Evolutionary conservation across 2,113 vertebrate species (phyloP).

Genomic region (Canis aureus): DNA sequence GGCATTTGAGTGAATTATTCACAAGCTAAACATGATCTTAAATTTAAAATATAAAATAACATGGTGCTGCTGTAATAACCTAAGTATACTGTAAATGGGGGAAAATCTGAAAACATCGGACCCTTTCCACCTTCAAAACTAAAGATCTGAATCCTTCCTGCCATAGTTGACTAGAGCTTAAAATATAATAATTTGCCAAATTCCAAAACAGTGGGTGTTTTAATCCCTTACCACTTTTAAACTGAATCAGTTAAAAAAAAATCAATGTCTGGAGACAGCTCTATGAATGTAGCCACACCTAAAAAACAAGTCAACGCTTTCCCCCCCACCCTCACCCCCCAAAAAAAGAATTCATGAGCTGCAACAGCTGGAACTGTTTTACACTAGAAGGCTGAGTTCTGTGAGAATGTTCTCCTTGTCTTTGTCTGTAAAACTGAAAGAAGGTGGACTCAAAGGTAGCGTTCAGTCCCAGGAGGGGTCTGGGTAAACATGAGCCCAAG

Average conservation of each 20-base stretch:
- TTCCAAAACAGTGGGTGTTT: constrained; percentile 70
- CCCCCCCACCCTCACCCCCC: neutral
- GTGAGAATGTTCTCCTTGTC: constrained; percentile 87
- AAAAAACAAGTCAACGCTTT: constrained; percentile 82
- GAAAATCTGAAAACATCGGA: constrained; percentile 39
- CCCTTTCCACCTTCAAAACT: neutral
- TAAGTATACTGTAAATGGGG: constrained; percentile 58
- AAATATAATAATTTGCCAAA: constrained; percentile 73
- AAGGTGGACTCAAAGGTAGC: constrained; percentile 87
- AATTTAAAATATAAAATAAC: constrained; percentile 52
- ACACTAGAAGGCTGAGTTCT: constrained; percentile 77
- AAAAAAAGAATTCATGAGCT: constrained; percentile 80
- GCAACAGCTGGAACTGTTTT: constrained; percentile 91
- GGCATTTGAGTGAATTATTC: neutral
- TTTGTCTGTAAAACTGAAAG: constrained; percentile 89
- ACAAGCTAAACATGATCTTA: neutral
- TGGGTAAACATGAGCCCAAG: constrained; percentile 90
- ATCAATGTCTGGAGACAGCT: constrained; percentile 73
- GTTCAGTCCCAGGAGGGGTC: constrained; percentile 86
- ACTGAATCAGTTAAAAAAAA: constrained; percentile 78
- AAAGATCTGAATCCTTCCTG: constrained; percentile 62
- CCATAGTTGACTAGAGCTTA: constrained; percentile 53
- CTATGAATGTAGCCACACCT: constrained; percentile 86
- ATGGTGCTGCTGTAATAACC: neutral
- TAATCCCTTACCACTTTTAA: constrained; percentile 74